Evolutionary conservation across 2,113 vertebrate genomes (phyloP).

Genomic region (Gadus macrocephalus): DNA sequence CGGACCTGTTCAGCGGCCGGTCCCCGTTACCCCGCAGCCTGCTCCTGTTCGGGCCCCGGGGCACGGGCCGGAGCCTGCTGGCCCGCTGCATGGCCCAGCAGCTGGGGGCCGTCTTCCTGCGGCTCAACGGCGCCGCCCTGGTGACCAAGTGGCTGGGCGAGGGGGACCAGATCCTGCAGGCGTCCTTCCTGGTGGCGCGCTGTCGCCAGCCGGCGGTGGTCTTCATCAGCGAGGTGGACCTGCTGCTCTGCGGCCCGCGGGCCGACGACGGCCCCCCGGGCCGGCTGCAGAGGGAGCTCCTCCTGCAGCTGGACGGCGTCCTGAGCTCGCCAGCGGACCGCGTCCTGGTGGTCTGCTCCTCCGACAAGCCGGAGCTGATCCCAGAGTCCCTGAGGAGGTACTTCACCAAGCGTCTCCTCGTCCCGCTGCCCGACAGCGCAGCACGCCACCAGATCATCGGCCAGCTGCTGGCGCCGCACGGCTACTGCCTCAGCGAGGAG

Average conservation of each 20-base stretch:
- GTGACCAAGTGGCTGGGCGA: constrained; percentile 94
- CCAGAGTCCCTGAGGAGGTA: constrained; percentile 96
- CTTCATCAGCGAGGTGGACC: constrained; percentile 95
- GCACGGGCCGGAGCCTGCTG: constrained; percentile 93
- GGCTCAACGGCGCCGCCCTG: constrained; percentile 86
- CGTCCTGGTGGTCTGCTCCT: constrained; percentile 96
- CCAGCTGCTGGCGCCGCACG: constrained; percentile 98
- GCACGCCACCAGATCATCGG: constrained; percentile 99
- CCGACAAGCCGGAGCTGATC: constrained; percentile 97
- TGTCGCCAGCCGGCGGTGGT: constrained; percentile 96
- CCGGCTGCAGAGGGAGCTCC: constrained; percentile 93
- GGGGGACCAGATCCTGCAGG: constrained; percentile 93
- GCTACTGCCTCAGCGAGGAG: constrained; percentile 99
- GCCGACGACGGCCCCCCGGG: constrained; percentile 91
- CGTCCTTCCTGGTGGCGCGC: constrained; percentile 91
- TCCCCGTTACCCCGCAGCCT: constrained; percentile 92
- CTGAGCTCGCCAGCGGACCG: constrained; percentile 93
- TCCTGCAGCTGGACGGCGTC: constrained; percentile 95
- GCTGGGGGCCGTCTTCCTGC: constrained; percentile 92
- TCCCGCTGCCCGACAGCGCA: constrained; percentile 94
- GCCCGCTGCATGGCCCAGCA: constrained; percentile 95
- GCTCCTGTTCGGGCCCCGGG: constrained; percentile 97
- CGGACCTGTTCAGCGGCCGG: constrained; percentile 94
- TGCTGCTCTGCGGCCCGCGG: constrained; percentile 89
- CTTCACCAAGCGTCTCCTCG: constrained; percentile 97